Evolutionary conservation across 30 jellyfish, hydroid and myxozoan species (phyloP).

Genomic region (Cassiopea andromeda): DNA sequence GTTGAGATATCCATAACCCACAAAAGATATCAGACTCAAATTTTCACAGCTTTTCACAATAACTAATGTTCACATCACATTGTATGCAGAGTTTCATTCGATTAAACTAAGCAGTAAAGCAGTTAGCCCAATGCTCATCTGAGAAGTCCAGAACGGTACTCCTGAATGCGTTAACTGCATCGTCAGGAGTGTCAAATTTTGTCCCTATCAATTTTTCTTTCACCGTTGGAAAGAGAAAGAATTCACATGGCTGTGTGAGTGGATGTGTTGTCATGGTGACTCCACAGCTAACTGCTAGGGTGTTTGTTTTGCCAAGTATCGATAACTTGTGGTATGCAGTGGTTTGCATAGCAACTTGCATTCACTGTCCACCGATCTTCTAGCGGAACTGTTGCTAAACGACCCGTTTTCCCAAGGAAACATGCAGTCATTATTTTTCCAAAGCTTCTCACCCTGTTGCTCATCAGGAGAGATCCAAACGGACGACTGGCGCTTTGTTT

Average conservation of each 20-base stretch:
- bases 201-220: not conserved
- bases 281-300: conserved; percentile 19
- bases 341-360: not conserved
- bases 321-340: not conserved
- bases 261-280: conserved; percentile 3
- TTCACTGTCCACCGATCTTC: not conserved
- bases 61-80: not conserved
- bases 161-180: not conserved
- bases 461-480: conserved; percentile 17
- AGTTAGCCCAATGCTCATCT: not conserved
- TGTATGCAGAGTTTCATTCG: not conserved
- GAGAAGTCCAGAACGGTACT: not conserved
- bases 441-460: conserved; percentile 18
- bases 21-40: not conserved
- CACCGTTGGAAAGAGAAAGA: conserved; percentile 46
- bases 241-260: conserved; percentile 38
- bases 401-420: conserved; percentile 28
- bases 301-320: not conserved
- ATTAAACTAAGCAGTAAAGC: not conserved
- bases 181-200: not conserved
- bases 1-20: not conserved
- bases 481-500: not conserved
- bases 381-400: not conserved
- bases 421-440: conserved; percentile 40
- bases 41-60: not conserved